These are phyloP conservation scores for Carduelis carduelis DNA, from an alignment of 2,797 vertebrate species.

Conservation along the genomic window DNA sequence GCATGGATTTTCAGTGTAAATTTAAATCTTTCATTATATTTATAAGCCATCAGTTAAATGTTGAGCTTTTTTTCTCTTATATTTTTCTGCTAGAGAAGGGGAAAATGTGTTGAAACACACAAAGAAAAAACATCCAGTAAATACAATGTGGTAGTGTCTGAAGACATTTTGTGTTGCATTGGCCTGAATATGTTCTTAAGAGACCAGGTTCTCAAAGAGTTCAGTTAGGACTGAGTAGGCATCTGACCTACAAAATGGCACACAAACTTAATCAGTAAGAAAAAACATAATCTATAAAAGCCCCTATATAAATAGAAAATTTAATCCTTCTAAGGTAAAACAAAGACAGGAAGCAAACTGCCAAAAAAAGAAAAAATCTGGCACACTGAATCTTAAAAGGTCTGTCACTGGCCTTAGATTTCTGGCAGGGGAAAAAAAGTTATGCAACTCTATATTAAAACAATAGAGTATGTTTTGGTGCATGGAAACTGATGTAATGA, in stretches of 20 bases:
- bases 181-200: background rate
- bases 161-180: background rate
- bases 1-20: background rate
- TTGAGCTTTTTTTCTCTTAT: background rate
- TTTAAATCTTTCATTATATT: background rate
- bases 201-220: background rate
- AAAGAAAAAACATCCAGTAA: background rate
- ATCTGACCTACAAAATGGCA: background rate
- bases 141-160: background rate
- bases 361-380: background rate
- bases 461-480: background rate
- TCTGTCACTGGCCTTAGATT: background rate
- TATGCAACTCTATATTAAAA: background rate
- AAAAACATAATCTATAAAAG: background rate
- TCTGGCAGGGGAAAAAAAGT: background rate
- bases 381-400: background rate
- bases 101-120: background rate
- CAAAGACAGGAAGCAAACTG: background rate
- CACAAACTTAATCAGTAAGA: background rate
- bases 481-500: background rate
- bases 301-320: background rate
- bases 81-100: background rate
- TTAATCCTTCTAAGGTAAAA: constrained; percentile 8
- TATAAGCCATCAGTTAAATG: background rate
- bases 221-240: background rate